Base-by-base conservation (phyloP, 37 sponge, comb jelly and placozoan genomes). In the Chondrilla cf. caribensis region DNA sequence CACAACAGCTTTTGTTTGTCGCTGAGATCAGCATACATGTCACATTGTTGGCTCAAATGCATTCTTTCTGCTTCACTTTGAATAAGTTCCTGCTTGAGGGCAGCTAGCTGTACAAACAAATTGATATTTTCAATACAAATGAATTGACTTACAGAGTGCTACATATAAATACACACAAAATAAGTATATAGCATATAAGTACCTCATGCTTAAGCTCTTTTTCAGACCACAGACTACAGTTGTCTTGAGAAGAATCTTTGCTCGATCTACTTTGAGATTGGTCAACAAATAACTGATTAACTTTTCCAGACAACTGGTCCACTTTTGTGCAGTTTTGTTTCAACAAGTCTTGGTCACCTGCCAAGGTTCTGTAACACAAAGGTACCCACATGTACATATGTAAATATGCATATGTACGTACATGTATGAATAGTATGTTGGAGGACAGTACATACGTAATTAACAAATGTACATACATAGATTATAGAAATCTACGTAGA, bases 341-440 rank as follows among this genome's bases (percentile, higher is more conserved):
- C 2, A 67, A 2, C 2, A 67, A 2, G 0, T 33, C 17, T 33
- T 33, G 31, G 32, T 67, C 35, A 6, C 15, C 35, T 17, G 35
- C 31, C 11, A 26, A 29, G 32, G 17, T 3, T 1, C 68, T 67
- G 68, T 3, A 67, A 67, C 29, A 29, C 1, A 3, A 4, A 67
- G 35, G 68, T 31, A 67, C 32, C 11, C 32, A 67, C 32, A 67
- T 3, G 29, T 33, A n/a, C 29, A 4, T 33, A 26, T 29, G 32
- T 67, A 67, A 28, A 33, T 67, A 62, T 62, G 15, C 64, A 15
- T 62, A 62, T 62, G 64, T 62, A 62, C 64, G 64, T 62, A 62
- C 64, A 15, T 29, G 29, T 19, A 26, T 19, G 5, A 62, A 62
- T 26, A 15, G 25, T 29, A 6, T 62, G 8, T 62, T 6, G 4